These are phyloP conservation scores for Murina feae DNA, from an alignment of 2,113 vertebrate genomes.

Conservation along the genomic window DNA sequence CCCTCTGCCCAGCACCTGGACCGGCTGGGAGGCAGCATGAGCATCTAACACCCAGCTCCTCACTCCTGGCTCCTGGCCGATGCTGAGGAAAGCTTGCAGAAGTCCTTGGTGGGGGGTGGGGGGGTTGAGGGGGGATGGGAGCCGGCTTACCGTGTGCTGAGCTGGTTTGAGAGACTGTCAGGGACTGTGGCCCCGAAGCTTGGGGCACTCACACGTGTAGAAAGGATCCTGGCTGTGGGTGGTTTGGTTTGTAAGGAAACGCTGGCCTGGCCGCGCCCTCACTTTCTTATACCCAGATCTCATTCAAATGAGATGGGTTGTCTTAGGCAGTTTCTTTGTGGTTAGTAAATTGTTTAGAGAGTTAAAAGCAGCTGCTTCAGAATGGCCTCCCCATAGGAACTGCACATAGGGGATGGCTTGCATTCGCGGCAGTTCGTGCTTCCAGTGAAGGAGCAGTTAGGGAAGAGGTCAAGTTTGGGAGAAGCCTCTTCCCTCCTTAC, in stretches of 20 bases:
- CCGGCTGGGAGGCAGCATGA: slow-evolving; percentile 53
- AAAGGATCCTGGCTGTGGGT: slow-evolving; percentile 36
- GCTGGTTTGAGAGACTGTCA: slow-evolving; percentile 53
- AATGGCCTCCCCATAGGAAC: neutral
- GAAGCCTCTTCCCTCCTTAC: neutral
- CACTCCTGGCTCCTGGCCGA: neutral
- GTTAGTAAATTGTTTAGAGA: slow-evolving; percentile 50
- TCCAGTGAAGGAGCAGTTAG: neutral
- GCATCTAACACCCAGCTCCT: slow-evolving; percentile 56
- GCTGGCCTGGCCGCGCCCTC: neutral
- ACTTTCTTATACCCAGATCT: neutral
- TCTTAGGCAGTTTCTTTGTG: slow-evolving; percentile 50
- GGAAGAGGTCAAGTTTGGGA: slow-evolving; percentile 2
- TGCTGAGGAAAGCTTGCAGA: slow-evolving; percentile 65
- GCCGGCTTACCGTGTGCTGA: neutral
- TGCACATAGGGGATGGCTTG: slow-evolving; percentile 33
- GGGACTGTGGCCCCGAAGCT: slow-evolving; percentile 59
- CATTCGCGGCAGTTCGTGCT: neutral
- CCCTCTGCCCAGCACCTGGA: slow-evolving; percentile 46
- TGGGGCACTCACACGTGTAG: slow-evolving; percentile 54
- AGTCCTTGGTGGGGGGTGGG: slow-evolving; percentile 16
- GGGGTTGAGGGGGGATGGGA: neutral
- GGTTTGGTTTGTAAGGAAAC: slow-evolving; percentile 19
- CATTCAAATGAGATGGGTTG: slow-evolving; percentile 41
- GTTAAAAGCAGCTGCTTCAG: slow-evolving; percentile 47